phyloP scores from a whole-genome alignment of 2,113 vertebrate species.

The Vimba vimba region DNA sequence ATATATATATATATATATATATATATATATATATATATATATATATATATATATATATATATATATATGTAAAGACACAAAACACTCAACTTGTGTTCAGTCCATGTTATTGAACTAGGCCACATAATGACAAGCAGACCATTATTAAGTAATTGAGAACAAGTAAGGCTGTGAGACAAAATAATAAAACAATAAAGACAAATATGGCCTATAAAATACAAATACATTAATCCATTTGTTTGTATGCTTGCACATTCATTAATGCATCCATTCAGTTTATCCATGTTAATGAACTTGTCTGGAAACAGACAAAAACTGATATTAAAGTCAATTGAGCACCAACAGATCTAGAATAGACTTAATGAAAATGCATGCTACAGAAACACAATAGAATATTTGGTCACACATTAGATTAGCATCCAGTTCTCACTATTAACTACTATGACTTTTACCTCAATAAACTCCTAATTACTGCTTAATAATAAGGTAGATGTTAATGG shows the following conservation, averaged over 20 bases:
- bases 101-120: not conserved
- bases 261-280: not conserved
- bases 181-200: not conserved
- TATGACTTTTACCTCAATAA: no score
- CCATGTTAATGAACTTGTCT: not conserved
- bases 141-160: not conserved
- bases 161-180: not conserved
- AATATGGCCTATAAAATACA: not conserved
- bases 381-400: not conserved
- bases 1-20: not conserved
- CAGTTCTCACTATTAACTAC: no score
- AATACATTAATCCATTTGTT: not conserved
- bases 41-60: not conserved
- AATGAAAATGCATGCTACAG: not conserved
- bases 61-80: not conserved
- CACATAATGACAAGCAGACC: not conserved
- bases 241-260: not conserved
- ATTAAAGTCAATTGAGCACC: not conserved
- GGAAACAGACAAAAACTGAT: no score
- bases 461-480: no score
- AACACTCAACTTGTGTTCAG: not conserved
- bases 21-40: not conserved
- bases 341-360: not conserved
- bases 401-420: no score
- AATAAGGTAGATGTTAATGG: no score